These are phyloP conservation scores for Euphydryas editha DNA, from an alignment of 2,888 invertebrate species.

Conservation along the genomic window DNA sequence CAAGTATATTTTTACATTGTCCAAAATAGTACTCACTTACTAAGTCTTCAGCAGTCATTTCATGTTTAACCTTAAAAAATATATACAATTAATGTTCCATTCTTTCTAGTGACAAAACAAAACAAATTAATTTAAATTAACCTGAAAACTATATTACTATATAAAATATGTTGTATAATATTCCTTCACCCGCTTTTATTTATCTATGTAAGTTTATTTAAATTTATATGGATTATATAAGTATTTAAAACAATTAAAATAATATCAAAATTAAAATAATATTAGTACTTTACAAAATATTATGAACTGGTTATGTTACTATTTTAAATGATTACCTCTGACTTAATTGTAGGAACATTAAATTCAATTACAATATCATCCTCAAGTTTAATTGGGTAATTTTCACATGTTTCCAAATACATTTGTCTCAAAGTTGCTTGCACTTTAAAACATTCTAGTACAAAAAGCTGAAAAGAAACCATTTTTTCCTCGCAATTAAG, in stretches of 20 bases:
- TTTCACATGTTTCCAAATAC: constrained; percentile 50
- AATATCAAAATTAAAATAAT: no score
- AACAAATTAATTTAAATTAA: not conserved
- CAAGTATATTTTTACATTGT: not conserved
- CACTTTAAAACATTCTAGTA: constrained; percentile 71
- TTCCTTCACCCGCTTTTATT: no score
- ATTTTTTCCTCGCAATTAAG: constrained; percentile 76
- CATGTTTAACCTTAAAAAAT: constrained; percentile 70
- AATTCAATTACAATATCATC: constrained; percentile 41
- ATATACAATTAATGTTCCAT: not conserved
- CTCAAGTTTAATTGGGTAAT: constrained; percentile 57
- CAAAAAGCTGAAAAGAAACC: constrained; percentile 73
- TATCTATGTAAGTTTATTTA: no score
- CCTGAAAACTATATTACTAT: not conserved
- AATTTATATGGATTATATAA: no score
- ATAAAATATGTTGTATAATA: no score
- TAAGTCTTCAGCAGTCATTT: constrained; percentile 67
- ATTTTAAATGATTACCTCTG: constrained; percentile 56
- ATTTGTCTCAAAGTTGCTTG: constrained; percentile 66
- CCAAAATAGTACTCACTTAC: constrained; percentile 61
- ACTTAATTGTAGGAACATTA: constrained; percentile 56
- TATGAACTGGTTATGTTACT: no score
- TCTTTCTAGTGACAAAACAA: not conserved
- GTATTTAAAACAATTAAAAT: no score
- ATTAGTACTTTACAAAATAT: no score